Evolutionary conservation across 2,797 vertebrate genomes (phyloP).

Genomic region (Alosa sapidissima): DNA sequence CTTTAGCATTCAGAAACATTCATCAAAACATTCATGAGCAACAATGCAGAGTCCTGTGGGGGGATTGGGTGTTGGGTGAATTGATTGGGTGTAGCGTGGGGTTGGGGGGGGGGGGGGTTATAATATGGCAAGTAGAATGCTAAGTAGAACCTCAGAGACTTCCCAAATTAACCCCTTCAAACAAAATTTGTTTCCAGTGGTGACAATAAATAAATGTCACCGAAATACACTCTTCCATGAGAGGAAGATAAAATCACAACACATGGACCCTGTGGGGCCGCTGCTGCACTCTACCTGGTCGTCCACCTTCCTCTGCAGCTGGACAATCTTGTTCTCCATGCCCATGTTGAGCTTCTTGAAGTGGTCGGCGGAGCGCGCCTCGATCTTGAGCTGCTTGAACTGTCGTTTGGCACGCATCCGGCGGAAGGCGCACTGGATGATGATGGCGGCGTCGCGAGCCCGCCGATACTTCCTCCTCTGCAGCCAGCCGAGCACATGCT

Average conservation of each 20-base stretch:
- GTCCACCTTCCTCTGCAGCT: slow-evolving; percentile 92
- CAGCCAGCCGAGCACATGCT: slow-evolving; percentile 79
- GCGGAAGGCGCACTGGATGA: slow-evolving; percentile 86
- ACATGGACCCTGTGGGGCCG: too few relatives aligned
- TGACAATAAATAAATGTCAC: not conserved
- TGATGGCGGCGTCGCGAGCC: slow-evolving; percentile 73
- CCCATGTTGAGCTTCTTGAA: slow-evolving; percentile 91
- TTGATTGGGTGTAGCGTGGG: too few relatives aligned
- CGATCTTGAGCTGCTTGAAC: slow-evolving; percentile 86
- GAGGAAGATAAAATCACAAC: too few relatives aligned
- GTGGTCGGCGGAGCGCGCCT: slow-evolving; percentile 83
- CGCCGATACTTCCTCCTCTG: slow-evolving; percentile 69
- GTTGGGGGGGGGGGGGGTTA: not conserved
- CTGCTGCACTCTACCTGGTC: slow-evolving; percentile 78
- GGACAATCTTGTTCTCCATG: slow-evolving; percentile 98
- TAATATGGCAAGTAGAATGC: not conserved
- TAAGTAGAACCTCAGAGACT: not conserved
- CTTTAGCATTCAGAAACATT: too few relatives aligned
- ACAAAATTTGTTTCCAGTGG: not conserved
- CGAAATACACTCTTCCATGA: too few relatives aligned
- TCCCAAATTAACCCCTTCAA: not conserved
- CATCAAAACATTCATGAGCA: not conserved
- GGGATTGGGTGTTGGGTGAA: not conserved
- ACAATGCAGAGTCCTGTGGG: not conserved
- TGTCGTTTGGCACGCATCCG: slow-evolving; percentile 75